These are phyloP conservation scores for Plutomurus gul DNA, from an alignment of 1,140 invertebrate genomes.

Conservation along the genomic window DNA sequence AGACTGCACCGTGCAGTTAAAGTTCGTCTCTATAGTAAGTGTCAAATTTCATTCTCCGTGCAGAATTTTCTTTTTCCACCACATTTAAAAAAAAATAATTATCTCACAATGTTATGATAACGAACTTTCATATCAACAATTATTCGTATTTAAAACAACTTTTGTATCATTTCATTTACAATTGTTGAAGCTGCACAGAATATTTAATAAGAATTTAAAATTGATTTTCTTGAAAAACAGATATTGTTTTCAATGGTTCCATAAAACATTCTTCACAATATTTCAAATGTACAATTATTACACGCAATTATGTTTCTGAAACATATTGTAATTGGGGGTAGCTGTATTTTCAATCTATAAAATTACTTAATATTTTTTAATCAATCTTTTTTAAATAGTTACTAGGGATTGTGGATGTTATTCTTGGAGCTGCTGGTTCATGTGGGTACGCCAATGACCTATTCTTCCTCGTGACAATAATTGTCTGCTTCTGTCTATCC, in stretches of 20 bases:
- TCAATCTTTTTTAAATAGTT: constrained; percentile 17
- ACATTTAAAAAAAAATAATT: background rate
- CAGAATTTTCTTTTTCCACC: too few species aligned
- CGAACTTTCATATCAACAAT: too few species aligned
- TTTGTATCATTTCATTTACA: too few species aligned
- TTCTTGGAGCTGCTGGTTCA: constrained; percentile 9
- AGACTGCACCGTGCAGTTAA: constrained; percentile 30
- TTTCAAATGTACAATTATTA: too few species aligned
- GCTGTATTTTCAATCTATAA: background rate
- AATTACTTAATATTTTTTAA: background rate
- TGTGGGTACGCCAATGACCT: constrained; percentile 34
- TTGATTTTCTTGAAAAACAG: too few species aligned
- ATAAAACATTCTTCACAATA: too few species aligned
- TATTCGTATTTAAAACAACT: too few species aligned
- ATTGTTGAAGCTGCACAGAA: too few species aligned
- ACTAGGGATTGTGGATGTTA: constrained; percentile 32
- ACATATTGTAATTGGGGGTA: too few species aligned
- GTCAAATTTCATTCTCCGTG: background rate
- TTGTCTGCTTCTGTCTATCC: constrained; percentile 41
- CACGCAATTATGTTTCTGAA: too few species aligned
- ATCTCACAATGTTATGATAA: background rate
- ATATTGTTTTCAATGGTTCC: too few species aligned
- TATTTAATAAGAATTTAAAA: too few species aligned
- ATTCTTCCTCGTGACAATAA: constrained; percentile 38
- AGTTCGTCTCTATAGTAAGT: constrained; percentile 43